These are phyloP conservation scores for Excalfactoria chinensis DNA, from an alignment of 2,113 vertebrate species.

Conservation along the genomic window DNA sequence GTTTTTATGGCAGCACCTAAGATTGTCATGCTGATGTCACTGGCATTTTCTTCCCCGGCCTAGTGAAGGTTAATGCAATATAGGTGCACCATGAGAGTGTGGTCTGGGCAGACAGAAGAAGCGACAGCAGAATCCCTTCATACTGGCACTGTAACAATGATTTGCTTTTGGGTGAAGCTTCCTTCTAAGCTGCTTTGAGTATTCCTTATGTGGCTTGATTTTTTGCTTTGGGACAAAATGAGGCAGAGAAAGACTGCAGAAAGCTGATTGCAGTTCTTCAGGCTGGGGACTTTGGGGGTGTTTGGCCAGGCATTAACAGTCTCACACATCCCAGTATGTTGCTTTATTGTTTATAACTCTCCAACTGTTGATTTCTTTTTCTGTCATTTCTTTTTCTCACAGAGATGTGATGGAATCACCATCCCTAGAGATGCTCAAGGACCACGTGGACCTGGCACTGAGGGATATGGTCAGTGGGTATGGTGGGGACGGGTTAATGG, in stretches of 20 bases:
- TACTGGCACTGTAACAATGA: not conserved
- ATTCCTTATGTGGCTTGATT: not conserved
- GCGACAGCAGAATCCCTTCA: not conserved
- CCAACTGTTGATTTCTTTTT: not conserved
- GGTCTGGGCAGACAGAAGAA: not conserved
- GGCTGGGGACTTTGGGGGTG: not conserved
- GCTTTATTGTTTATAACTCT: not conserved
- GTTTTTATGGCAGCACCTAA: not conserved
- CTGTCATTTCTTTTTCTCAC: not conserved
- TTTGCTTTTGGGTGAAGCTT: not conserved
- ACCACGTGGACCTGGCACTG: too few species aligned
- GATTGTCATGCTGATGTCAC: not conserved
- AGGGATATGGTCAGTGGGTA: too few species aligned
- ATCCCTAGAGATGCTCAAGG: too few species aligned
- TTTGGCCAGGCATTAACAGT: not conserved
- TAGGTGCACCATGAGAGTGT: rapidly evolving
- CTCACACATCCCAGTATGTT: not conserved
- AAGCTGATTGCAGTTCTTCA: not conserved
- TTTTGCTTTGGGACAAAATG: not conserved
- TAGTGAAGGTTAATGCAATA: not conserved
- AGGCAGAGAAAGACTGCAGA: not conserved
- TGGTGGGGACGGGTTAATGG: too few species aligned
- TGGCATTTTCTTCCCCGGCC: not conserved
- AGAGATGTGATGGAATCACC: too few species aligned
- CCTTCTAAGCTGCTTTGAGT: not conserved